These are phyloP conservation scores for Leptinotarsa rubiginosa DNA, from an alignment of 2,888 invertebrate species.

Conservation along the genomic window DNA sequence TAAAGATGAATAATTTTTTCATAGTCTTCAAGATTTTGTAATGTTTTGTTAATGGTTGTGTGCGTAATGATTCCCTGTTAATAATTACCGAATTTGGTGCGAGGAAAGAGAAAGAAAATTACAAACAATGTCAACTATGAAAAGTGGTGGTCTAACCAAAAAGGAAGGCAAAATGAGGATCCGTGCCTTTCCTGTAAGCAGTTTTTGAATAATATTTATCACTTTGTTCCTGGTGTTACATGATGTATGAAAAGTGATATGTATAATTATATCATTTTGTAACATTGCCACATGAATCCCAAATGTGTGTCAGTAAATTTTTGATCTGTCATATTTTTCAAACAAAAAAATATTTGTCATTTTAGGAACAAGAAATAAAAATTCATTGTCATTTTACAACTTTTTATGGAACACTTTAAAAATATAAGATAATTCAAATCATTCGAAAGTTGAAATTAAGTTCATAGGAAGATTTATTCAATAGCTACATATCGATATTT, in stretches of 20 bases:
- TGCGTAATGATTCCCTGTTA: constrained; percentile 45
- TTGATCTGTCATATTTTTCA: constrained; percentile 23
- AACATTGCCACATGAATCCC: constrained; percentile 5
- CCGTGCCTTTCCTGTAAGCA: constrained; percentile 96
- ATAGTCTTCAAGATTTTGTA: constrained; percentile 37
- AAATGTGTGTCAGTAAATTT: constrained; percentile 27
- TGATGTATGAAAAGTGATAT: neutral
- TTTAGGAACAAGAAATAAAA: constrained; percentile 49
- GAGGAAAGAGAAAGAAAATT: constrained; percentile 49
- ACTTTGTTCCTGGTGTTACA: neutral
- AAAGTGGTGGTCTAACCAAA: constrained; percentile 81
- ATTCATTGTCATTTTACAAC: constrained; percentile 54
- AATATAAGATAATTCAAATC: constrained; percentile 34
- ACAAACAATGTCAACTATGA: constrained; percentile 71
- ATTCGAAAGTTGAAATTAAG: constrained; percentile 24
- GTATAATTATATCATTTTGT: neutral
- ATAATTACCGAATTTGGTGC: constrained; percentile 59
- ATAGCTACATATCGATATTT: constrained; percentile 36
- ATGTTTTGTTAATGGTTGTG: constrained; percentile 42
- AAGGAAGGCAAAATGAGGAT: constrained; percentile 98
- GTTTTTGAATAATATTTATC: constrained; percentile 21
- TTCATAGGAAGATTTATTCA: constrained; percentile 28
- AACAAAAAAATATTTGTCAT: constrained; percentile 49
- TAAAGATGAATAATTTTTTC: constrained; percentile 43
- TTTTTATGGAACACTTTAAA: constrained; percentile 41